Conservation (phyloP, 1,140 invertebrate species). For the Aphidius ervi region DNA sequence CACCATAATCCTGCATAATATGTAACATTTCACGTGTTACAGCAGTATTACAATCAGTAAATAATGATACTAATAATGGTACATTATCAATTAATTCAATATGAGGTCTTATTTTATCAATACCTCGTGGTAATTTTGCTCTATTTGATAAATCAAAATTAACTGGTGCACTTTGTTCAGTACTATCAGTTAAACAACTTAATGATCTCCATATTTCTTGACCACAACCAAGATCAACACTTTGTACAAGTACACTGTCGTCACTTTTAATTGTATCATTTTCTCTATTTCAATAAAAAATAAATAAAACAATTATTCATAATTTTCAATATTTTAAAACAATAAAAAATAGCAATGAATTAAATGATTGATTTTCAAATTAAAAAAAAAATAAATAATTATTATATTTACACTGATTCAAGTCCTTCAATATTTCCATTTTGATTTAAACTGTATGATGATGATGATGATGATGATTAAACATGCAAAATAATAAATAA, state of each 20-base stretch:
- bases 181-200: conserved; percentile 80
- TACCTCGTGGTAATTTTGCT: conserved; percentile 91
- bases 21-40: conserved; percentile 86
- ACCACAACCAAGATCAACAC: conserved; percentile 48
- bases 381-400: conserved; percentile 25
- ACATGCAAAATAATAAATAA: conserved; percentile 12
- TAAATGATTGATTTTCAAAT: conserved; percentile 4
- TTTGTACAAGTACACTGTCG: conserved; percentile 53
- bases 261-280: conserved; percentile 48
- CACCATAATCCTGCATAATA: conserved; percentile 95
- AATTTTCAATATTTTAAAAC: too few species aligned
- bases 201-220: conserved; percentile 73
- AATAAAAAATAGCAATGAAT: too few species aligned
- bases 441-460: neutral
- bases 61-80: conserved; percentile 90
- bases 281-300: conserved; percentile 31
- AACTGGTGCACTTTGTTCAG: conserved; percentile 82
- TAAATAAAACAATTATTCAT: neutral
- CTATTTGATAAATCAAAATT: conserved; percentile 91
- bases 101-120: conserved; percentile 94
- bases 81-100: conserved; percentile 95
- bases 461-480: neutral
- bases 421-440: conserved; percentile 13
- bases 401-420: conserved; percentile 24
- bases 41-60: conserved; percentile 90